Percentiles rank a stretch among this genome's conserved stretches.
Conservation (phyloP, 2,797 vertebrate species). For the Leuciscus waleckii region DNA sequence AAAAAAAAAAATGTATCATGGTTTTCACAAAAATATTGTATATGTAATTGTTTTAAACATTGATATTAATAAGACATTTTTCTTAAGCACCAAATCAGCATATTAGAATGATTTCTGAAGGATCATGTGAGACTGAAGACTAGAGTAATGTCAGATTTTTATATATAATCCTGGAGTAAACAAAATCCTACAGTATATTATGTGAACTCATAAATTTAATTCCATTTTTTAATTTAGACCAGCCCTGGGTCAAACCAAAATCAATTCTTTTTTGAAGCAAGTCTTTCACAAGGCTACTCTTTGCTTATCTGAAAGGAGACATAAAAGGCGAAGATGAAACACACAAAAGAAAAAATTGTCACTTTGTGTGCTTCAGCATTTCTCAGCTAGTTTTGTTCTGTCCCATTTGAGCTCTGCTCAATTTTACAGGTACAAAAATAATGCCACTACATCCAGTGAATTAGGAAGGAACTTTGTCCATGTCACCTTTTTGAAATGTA, state of each 20-base stretch:
- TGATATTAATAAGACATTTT: not conserved
- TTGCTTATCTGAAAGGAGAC: constrained; percentile 9
- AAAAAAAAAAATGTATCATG: not conserved
- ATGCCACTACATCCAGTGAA: not conserved
- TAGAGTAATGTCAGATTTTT: not conserved
- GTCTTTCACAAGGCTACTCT: not conserved
- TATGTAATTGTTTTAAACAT: not conserved
- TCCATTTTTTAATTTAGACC: not conserved
- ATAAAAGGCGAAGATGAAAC: not conserved
- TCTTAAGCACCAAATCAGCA: not conserved
- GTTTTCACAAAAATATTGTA: not conserved
- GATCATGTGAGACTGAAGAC: not conserved
- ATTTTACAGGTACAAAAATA: not conserved
- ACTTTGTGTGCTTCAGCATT: constrained; percentile 1
- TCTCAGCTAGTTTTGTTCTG: not conserved
- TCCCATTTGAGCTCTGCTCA: not conserved
- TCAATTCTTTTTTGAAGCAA: not conserved
- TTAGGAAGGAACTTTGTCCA: not conserved
- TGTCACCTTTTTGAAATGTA: not conserved
- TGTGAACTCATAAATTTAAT: not conserved
- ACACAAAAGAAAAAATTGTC: not conserved
- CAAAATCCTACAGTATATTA: not conserved
- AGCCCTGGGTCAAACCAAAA: not conserved
- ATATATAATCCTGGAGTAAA: not conserved
- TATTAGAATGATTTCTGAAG: not conserved